Evolutionary conservation across 2,888 invertebrate species (phyloP), one percentile per base, ranked within the genome.

Genomic region (Antitype chi): DNA sequence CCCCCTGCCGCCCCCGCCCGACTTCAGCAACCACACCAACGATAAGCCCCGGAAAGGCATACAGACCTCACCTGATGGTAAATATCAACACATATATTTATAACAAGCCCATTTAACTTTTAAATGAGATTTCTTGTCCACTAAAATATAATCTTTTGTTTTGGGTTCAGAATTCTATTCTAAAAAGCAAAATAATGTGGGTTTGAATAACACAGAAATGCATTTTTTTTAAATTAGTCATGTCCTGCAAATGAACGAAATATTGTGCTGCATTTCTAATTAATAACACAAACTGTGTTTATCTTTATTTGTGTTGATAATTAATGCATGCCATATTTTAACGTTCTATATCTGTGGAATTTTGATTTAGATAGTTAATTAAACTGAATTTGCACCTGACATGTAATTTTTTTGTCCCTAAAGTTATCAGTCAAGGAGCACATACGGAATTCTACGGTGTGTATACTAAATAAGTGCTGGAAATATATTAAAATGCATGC

Each of bases 41-140:
- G 97, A 97, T 91, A 97, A 97, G 91, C 95, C 97, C 85, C 97
- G 98, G 95, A 97, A 98, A 96, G 99, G 99, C 91, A 99, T 99
- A 93, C 99, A 99, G 97, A 99, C 99, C 89, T 98, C 98, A 93
- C 98, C 99, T 68, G 99, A 99, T 97, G 99, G 99, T 98, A 87
- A 88, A 89, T 85, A 72, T 67, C 72, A 43, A 53, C n/a, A 49
- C 25, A 11, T 15, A 4, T 57, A 57, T 68, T 23, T 38, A 55
- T 62, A 52, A 68, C 20, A 53, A 70, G 23, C 32, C 47, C 68
- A 25, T 55, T 52, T 59, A 38, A 62, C 15, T 62, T 59, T 28
- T 20, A 55, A 60, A 17, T 25, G 17, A 64, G 43, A 74, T 82
- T 70, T 82, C 63, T 70, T 82, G 47, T 57, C 80, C 71, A 75